phyloP scores from a whole-genome alignment of 2,797 vertebrate genomes.

The Merluccius polli region DNA sequence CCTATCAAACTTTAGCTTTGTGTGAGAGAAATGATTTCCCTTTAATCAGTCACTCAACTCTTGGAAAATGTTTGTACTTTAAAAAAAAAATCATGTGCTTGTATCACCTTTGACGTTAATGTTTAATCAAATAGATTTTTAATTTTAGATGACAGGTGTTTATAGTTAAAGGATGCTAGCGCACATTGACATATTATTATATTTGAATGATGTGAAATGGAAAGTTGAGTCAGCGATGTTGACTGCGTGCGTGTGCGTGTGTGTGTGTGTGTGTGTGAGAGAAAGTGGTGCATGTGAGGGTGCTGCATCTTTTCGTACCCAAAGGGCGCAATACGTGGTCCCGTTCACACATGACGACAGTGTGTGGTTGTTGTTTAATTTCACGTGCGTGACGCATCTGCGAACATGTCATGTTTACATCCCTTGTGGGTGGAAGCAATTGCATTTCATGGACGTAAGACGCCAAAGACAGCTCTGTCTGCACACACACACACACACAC shows the following conservation, averaged over 20 bases:
- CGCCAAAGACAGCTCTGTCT: conserved; percentile 47
- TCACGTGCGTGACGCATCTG: conserved; percentile 22
- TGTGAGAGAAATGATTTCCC: background rate
- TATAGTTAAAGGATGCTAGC: background rate
- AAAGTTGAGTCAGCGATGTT: background rate
- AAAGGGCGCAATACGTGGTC: background rate
- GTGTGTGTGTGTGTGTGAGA: background rate
- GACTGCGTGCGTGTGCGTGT: background rate
- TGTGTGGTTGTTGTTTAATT: conserved; percentile 37
- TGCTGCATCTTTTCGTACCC: background rate
- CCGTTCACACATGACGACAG: background rate
- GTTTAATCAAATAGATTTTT: background rate
- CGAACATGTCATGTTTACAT: conserved; percentile 37
- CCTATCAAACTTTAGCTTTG: background rate
- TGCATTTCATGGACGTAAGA: conserved; percentile 59
- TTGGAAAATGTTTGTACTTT: too few species aligned
- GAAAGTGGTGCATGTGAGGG: background rate
- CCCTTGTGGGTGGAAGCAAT: conserved; percentile 60
- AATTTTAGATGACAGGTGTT: background rate
- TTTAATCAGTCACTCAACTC: background rate
- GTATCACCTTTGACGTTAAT: background rate
- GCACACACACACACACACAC: conserved; percentile 51
- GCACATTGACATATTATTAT: background rate
- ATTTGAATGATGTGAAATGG: background rate
- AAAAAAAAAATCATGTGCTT: background rate